Evolutionary conservation across 35 echinoderm and acorn worm species (phyloP).

Genomic region (Heliocidaris erythrogramma): DNA sequence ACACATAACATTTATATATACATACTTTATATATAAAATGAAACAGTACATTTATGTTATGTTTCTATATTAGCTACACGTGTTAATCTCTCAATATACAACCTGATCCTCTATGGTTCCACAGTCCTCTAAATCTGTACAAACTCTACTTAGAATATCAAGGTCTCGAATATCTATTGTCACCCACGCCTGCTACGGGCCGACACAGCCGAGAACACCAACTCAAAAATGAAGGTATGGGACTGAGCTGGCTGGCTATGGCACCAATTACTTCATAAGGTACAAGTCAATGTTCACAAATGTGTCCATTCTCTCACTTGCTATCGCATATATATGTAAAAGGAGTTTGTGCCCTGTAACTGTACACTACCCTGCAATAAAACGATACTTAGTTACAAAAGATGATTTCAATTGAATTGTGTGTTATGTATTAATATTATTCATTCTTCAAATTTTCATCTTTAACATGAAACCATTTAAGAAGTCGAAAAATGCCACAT

Average conservation of each 20-base stretch:
- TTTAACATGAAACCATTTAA: background rate
- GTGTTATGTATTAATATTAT: background rate
- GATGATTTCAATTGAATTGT: background rate
- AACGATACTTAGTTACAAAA: background rate
- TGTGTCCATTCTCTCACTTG: background rate
- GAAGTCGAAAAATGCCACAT: background rate
- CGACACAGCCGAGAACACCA: background rate
- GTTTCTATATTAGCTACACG: background rate
- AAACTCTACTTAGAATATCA: slow-evolving; percentile 1
- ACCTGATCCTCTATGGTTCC: background rate
- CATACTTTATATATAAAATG: slow-evolving; percentile 34
- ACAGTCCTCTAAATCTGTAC: background rate
- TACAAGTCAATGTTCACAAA: background rate
- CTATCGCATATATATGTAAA: background rate
- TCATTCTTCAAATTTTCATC: background rate
- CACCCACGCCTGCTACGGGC: background rate
- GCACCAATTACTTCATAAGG: background rate
- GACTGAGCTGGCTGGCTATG: background rate
- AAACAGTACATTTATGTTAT: slow-evolving; percentile 40
- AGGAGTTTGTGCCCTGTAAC: background rate
- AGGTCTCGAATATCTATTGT: background rate
- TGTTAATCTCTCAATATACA: slow-evolving; percentile 17
- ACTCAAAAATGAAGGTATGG: background rate
- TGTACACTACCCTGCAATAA: background rate
- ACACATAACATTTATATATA: slow-evolving; percentile 27